Evolutionary conservation across 2,113 vertebrate genomes (phyloP).

Genomic region (Phalacrocorax aristotelis): DNA sequence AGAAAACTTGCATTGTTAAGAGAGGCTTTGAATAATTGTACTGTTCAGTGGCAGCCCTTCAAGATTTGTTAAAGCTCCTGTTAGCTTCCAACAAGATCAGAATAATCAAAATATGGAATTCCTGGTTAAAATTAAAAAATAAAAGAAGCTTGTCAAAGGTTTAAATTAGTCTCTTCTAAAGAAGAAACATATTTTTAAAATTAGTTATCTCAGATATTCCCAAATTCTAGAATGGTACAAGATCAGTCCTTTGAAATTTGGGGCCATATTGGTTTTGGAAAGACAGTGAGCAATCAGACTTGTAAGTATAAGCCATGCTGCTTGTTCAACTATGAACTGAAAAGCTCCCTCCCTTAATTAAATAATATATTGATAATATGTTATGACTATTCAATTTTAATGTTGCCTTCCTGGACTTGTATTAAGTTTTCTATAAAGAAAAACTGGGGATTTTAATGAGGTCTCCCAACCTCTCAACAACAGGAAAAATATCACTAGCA

Average conservation of each 20-base stretch:
- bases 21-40: neutral
- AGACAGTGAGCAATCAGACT: neutral
- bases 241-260: neutral
- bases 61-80: neutral
- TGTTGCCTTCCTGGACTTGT: neutral
- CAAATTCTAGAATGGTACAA: neutral
- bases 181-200: neutral
- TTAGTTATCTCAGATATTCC: neutral
- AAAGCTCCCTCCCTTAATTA: neutral
- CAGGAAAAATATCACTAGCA: slow-evolving; percentile 26
- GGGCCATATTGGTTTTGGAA: neutral
- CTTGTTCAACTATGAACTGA: neutral
- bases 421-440: neutral
- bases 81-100: neutral
- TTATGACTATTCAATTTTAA: neutral
- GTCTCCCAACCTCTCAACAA: neutral
- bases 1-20: neutral
- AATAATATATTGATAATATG: neutral
- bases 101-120: neutral
- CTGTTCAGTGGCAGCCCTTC: neutral
- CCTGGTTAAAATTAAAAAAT: neutral
- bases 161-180: neutral
- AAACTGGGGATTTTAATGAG: neutral
- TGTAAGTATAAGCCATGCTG: neutral
- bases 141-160: neutral